phyloP scores from a whole-genome alignment of 2,797 vertebrate genomes.

The Florisuga fusca region DNA sequence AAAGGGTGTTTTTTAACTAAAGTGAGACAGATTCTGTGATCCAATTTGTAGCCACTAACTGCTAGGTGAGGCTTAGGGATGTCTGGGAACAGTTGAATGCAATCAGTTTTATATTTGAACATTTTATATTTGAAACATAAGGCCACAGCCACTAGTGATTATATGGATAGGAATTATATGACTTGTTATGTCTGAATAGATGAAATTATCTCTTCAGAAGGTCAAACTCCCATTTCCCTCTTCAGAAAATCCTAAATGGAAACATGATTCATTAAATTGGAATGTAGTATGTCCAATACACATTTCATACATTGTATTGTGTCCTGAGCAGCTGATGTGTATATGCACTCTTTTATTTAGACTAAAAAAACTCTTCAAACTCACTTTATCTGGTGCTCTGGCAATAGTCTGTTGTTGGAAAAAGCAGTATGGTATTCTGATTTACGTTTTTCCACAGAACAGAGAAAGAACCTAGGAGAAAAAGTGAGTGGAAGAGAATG shows the following conservation, averaged over 20 bases:
- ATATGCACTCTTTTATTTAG: neutral
- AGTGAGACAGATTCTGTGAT: neutral
- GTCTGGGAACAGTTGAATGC: neutral
- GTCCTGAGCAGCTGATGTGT: neutral
- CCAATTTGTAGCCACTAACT: neutral
- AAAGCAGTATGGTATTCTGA: slow-evolving; percentile 61
- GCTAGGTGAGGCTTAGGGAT: neutral
- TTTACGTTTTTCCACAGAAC: slow-evolving; percentile 7
- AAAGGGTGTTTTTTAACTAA: neutral
- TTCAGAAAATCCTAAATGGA: neutral
- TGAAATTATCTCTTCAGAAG: neutral
- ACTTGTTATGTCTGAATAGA: neutral
- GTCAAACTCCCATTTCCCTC: neutral
- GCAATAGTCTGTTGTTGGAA: slow-evolving; percentile 24
- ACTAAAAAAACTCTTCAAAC: slow-evolving; percentile 28
- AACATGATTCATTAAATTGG: neutral
- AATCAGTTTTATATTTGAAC: neutral
- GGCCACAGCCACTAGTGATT: neutral
- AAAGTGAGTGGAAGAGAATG: neutral
- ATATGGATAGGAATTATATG: neutral
- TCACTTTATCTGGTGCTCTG: slow-evolving; percentile 29
- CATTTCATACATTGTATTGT: neutral
- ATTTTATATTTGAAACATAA: neutral
- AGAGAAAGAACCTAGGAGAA: slow-evolving; percentile 53
- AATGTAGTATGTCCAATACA: neutral